A percentile compares a stretch with the other conserved stretches of the same genome.
Evolutionary conservation across 1,140 invertebrate species (phyloP).

Genomic region (Zaprionus kolodkinae): DNA sequence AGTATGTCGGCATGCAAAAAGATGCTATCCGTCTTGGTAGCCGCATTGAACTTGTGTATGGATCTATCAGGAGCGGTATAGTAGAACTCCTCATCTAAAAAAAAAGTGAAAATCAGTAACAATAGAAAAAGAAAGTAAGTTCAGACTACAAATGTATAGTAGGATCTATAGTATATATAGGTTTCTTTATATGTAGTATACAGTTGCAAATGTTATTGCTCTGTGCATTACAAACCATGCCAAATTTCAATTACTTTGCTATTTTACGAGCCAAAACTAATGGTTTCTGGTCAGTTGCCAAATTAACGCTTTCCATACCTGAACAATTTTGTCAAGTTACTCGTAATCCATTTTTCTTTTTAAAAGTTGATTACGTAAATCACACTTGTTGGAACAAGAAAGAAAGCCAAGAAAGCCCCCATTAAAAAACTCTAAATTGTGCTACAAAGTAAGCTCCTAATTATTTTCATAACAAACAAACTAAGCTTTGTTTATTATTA

Average conservation of each 20-base stretch:
- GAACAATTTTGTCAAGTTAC: neutral
- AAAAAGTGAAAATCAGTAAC: too few species aligned
- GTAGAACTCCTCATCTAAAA: constrained; percentile 84
- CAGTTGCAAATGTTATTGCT: neutral
- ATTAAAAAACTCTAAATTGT: too few species aligned
- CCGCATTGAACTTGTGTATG: constrained; percentile 85
- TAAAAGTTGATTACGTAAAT: too few species aligned
- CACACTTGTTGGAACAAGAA: too few species aligned
- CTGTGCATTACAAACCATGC: neutral
- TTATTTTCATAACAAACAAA: too few species aligned
- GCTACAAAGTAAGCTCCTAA: too few species aligned
- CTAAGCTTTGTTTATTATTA: too few species aligned
- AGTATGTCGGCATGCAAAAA: constrained; percentile 83
- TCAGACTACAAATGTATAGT: too few species aligned
- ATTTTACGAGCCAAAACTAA: neutral
- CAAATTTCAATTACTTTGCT: constrained; percentile 30
- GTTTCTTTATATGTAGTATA: neutral
- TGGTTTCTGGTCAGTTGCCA: neutral
- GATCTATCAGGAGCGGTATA: constrained; percentile 82
- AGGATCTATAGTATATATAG: too few species aligned
- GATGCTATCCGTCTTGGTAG: constrained; percentile 63
- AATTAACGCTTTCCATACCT: neutral
- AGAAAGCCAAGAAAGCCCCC: too few species aligned
- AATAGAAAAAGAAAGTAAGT: too few species aligned
- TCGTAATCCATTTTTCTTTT: neutral